phyloP scores from a whole-genome alignment of 2,113 vertebrate species.

The Campylomormyrus tamandua region DNA sequence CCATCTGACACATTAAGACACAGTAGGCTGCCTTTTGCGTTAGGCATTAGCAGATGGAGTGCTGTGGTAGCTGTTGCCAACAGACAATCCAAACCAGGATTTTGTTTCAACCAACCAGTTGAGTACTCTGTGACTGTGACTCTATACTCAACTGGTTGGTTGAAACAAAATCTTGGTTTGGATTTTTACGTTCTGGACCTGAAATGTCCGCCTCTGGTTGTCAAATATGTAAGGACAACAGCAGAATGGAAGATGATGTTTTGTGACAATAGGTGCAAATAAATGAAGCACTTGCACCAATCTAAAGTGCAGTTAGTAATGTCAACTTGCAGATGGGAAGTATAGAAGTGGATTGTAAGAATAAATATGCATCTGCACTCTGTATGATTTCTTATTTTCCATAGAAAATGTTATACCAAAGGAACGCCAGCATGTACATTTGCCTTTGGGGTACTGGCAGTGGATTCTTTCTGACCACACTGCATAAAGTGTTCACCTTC shows the following conservation, averaged over 20 bases:
- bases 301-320: neutral
- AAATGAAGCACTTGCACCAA: neutral
- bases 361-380: neutral
- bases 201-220: no score
- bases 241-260: neutral
- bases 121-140: no score
- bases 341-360: neutral
- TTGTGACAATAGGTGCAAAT: neutral
- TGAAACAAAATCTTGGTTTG: no score
- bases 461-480: neutral
- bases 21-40: conserved; percentile 19
- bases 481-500: neutral
- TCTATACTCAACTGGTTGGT: no score
- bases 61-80: neutral
- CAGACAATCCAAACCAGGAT: no score
- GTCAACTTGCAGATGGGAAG: neutral
- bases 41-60: conserved; percentile 25
- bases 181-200: no score
- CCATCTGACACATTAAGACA: conserved; percentile 20
- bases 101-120: no score
- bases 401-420: neutral
- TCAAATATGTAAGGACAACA: neutral
- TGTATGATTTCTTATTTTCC: neutral
- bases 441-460: neutral
- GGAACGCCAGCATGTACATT: neutral